A percentile compares a stretch with the other conserved stretches of the same genome.
Evolutionary conservation across 2,888 invertebrate genomes (phyloP).

Genomic region (Pachliopta kotzebuea): DNA sequence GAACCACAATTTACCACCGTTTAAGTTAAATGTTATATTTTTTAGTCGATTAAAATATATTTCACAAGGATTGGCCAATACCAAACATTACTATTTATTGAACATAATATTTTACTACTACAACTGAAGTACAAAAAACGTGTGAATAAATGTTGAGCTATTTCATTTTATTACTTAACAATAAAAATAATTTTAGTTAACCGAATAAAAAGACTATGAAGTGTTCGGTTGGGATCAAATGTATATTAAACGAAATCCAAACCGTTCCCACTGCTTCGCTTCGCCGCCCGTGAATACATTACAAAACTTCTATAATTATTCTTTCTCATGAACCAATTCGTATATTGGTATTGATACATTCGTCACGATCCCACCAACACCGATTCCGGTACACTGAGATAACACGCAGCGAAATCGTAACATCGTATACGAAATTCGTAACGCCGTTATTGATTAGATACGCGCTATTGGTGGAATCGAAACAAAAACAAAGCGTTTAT

Average conservation of each 20-base stretch:
- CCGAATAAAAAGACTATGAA: constrained; percentile 49
- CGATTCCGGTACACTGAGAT: constrained; percentile 52
- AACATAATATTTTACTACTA: background rate
- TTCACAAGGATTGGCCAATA: background rate
- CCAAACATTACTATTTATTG: background rate
- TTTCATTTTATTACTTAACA: background rate
- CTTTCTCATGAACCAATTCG: constrained; percentile 74
- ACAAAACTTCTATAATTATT: constrained; percentile 66
- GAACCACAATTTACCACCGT: too few relatives aligned
- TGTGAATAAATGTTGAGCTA: background rate
- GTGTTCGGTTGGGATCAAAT: constrained; percentile 67
- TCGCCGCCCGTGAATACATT: constrained; percentile 64
- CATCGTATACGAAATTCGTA: constrained; percentile 55
- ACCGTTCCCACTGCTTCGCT: constrained; percentile 76
- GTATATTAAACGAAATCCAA: constrained; percentile 65
- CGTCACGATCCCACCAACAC: constrained; percentile 61
- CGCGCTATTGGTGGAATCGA: constrained; percentile 27
- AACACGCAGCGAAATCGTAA: constrained; percentile 54
- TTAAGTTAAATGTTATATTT: too few relatives aligned
- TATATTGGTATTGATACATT: constrained; percentile 73
- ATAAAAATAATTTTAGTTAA: constrained; percentile 31
- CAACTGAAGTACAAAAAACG: background rate
- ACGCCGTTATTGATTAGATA: constrained; percentile 43
- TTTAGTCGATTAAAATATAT: background rate
- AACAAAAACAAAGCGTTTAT: constrained; percentile 25